phyloP scores from a whole-genome alignment of 2,113 vertebrate genomes.

The Loxodonta africana region DNA sequence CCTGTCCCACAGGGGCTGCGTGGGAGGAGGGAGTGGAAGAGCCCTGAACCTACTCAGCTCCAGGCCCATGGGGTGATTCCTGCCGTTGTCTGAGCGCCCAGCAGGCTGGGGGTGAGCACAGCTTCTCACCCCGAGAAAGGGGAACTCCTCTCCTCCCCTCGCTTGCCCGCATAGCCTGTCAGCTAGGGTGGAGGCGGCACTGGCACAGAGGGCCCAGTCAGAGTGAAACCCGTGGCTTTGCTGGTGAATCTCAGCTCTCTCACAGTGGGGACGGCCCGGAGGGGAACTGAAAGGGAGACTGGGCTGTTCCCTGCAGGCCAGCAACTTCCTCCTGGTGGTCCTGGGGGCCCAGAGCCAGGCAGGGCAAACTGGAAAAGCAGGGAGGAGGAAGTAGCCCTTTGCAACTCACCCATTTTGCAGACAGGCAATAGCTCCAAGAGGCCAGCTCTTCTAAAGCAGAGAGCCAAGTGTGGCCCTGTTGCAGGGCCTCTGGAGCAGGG shows the following conservation, averaged over 20 bases:
- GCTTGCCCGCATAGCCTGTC: constrained; percentile 9
- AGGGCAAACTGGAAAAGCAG: background rate
- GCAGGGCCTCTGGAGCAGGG: background rate
- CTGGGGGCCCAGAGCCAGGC: background rate
- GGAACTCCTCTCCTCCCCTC: background rate
- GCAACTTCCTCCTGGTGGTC: background rate
- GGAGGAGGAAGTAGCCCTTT: background rate
- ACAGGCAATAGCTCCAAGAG: background rate
- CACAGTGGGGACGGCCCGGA: background rate
- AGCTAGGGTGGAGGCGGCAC: background rate
- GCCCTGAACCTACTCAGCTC: background rate
- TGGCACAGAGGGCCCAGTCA: background rate
- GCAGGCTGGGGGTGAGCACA: background rate
- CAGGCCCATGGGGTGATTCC: background rate
- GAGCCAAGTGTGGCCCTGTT: background rate
- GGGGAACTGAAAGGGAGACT: constrained; percentile 38
- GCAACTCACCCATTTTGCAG: background rate
- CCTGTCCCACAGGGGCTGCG: no score
- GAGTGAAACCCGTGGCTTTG: constrained; percentile 45
- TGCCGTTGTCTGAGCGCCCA: background rate
- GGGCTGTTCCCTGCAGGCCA: background rate
- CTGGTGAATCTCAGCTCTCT: constrained; percentile 48
- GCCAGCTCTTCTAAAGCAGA: background rate
- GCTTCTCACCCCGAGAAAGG: background rate
- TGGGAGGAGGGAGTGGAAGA: background rate